A percentile compares a stretch with the other conserved stretches of the same genome.
Conservation (phyloP, 1,140 invertebrate species). For the Drosophila subpulchrella region DNA sequence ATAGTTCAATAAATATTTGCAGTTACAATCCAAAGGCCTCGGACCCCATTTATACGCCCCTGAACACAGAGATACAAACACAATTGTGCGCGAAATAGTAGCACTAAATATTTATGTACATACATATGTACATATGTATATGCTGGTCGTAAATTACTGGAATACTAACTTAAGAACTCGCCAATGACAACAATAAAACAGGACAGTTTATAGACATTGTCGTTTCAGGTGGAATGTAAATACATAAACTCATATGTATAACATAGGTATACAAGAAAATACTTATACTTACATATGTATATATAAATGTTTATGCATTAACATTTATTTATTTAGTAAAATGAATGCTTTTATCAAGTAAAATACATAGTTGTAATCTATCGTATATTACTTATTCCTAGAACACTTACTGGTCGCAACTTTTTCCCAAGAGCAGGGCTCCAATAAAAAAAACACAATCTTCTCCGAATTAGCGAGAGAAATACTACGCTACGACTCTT, state of each 20-base stretch:
- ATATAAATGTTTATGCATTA: no score
- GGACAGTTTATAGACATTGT: not conserved
- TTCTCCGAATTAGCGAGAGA: not conserved
- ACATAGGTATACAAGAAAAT: no score
- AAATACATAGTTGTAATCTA: no score
- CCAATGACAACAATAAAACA: not conserved
- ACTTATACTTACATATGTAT: no score
- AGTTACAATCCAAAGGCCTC: not conserved
- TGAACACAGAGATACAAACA: conserved; percentile 1
- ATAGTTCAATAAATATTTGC: not conserved
- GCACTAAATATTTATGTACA: not conserved
- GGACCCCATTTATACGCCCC: not conserved
- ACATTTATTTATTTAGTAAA: no score
- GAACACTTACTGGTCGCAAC: not conserved
- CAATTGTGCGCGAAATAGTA: not conserved
- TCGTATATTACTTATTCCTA: not conserved
- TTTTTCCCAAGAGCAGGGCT: not conserved
- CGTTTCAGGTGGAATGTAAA: not conserved
- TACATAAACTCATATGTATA: not conserved
- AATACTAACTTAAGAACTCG: not conserved
- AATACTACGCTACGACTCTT: not conserved
- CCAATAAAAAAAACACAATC: not conserved
- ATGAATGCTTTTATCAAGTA: no score
- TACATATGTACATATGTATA: not conserved
- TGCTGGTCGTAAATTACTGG: not conserved